Conservation (phyloP, 2,113 vertebrate species). For the Hepsetus odoe region DNA sequence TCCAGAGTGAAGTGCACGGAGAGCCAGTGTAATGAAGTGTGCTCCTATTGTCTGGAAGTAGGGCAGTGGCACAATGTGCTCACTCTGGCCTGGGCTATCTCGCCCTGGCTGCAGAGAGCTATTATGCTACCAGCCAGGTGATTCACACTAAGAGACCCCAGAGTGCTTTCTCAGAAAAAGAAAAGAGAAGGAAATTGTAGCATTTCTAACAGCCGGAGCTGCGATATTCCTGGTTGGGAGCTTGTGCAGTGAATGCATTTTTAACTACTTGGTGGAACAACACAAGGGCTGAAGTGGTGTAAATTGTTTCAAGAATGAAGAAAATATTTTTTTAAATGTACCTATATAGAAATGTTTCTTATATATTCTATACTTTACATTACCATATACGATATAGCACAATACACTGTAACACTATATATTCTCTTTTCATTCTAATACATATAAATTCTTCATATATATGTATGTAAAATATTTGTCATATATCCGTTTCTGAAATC, state of each 20-base stretch:
- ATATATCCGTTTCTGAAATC: too few relatives aligned
- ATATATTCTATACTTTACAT: too few relatives aligned
- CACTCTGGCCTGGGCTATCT: neutral
- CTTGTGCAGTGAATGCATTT: neutral
- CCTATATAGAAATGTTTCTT: too few relatives aligned
- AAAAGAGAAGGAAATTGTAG: neutral
- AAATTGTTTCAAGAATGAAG: too few relatives aligned
- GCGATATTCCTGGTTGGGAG: neutral
- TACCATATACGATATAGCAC: too few relatives aligned
- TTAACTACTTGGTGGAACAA: neutral
- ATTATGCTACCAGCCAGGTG: conserved; percentile 41
- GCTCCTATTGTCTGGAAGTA: conserved; percentile 61
- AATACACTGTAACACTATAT: too few relatives aligned
- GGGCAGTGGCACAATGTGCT: conserved; percentile 57
- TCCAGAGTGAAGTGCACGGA: conserved; percentile 44
- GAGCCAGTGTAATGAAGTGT: conserved; percentile 53
- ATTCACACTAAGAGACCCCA: conserved; percentile 30
- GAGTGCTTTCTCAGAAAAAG: conserved; percentile 18
- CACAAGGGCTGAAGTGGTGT: too few relatives aligned
- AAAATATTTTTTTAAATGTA: too few relatives aligned
- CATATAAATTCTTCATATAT: too few relatives aligned
- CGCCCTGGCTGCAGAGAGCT: conserved; percentile 35
- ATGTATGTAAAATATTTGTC: too few relatives aligned
- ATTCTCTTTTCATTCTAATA: too few relatives aligned
- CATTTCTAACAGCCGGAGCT: neutral